A percentile compares a stretch with the other conserved stretches of the same genome.
Conservation (phyloP, 1,140 invertebrate species). For the Panagrolaimus sp. region DNA sequence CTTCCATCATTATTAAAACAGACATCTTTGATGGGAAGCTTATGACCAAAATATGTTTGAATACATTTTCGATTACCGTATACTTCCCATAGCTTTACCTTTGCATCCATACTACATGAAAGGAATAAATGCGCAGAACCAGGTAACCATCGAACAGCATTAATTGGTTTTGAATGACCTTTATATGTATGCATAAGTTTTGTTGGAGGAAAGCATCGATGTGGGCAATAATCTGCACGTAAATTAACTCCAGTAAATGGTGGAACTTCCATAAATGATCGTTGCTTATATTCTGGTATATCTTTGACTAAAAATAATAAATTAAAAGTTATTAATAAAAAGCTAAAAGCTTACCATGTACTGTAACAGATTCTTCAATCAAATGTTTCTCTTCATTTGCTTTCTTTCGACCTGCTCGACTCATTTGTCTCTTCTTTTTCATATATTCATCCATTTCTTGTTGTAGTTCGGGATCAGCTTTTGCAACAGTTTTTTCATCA, state of each 20-base stretch:
- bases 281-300: slow-evolving; percentile 86
- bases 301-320: slow-evolving; percentile 74
- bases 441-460: slow-evolving; percentile 86
- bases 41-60: slow-evolving; percentile 91
- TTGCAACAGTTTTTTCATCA: slow-evolving; percentile 79
- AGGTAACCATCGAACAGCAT: slow-evolving; percentile 91
- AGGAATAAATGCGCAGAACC: slow-evolving; percentile 85
- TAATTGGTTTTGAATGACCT: slow-evolving; percentile 93
- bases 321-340: slow-evolving; percentile 5
- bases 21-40: slow-evolving; percentile 90
- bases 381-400: slow-evolving; percentile 39
- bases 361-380: slow-evolving; percentile 80
- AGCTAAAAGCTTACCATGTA: slow-evolving; percentile 72
- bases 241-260: slow-evolving; percentile 92
- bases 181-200: slow-evolving; percentile 90
- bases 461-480: slow-evolving; percentile 80
- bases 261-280: slow-evolving; percentile 86
- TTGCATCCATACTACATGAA: slow-evolving; percentile 90
- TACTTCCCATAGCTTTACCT: slow-evolving; percentile 88
- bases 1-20: slow-evolving; percentile 89
- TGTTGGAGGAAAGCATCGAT: slow-evolving; percentile 94
- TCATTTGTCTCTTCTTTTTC: slow-evolving; percentile 47
- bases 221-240: slow-evolving; percentile 79
- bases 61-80: slow-evolving; percentile 88
- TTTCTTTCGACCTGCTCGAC: slow-evolving; percentile 39